A percentile compares a stretch with the other conserved stretches of the same genome.
phyloP scores from a whole-genome alignment of 2,113 vertebrate species.

The Pholis gunnellus region DNA sequence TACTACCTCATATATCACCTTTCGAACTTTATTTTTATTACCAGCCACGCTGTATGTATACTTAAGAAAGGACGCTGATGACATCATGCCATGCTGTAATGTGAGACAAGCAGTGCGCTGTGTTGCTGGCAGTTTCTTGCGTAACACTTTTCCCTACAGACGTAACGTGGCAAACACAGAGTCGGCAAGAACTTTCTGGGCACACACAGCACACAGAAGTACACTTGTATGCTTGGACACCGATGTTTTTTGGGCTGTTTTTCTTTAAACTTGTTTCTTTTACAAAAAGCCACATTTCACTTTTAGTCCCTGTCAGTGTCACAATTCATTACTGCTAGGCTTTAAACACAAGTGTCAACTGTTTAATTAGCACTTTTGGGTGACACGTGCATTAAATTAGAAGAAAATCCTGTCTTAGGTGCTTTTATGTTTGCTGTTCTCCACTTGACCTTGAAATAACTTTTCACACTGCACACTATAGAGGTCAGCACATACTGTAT shows the following conservation, averaged over 20 bases:
- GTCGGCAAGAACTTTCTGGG: constrained; percentile 30
- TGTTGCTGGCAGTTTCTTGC: constrained; percentile 43
- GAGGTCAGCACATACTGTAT: not conserved
- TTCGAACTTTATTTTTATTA: constrained; percentile 16
- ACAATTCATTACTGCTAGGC: not conserved
- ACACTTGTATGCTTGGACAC: not conserved
- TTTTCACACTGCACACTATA: constrained; percentile 7
- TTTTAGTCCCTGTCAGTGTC: not conserved
- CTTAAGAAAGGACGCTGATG: constrained; percentile 29
- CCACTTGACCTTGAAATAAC: constrained; percentile 1
- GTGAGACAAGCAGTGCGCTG: constrained; percentile 33
- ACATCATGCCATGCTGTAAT: constrained; percentile 52
- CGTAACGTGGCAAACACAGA: constrained; percentile 27
- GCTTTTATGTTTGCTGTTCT: not conserved
- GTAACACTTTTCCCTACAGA: constrained; percentile 50
- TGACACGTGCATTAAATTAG: not conserved
- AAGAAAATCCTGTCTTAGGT: not conserved
- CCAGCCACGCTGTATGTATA: constrained; percentile 7
- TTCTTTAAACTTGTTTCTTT: constrained; percentile 6
- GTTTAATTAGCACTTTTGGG: not conserved
- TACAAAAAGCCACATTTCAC: not conserved
- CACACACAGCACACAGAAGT: not conserved
- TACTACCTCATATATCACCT: not conserved
- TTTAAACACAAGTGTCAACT: not conserved
- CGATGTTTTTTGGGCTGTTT: not conserved